A percentile compares a stretch with the other conserved stretches of the same genome.
Conservation (phyloP, 2,797 vertebrate species). For the Notolabrus celidotus region DNA sequence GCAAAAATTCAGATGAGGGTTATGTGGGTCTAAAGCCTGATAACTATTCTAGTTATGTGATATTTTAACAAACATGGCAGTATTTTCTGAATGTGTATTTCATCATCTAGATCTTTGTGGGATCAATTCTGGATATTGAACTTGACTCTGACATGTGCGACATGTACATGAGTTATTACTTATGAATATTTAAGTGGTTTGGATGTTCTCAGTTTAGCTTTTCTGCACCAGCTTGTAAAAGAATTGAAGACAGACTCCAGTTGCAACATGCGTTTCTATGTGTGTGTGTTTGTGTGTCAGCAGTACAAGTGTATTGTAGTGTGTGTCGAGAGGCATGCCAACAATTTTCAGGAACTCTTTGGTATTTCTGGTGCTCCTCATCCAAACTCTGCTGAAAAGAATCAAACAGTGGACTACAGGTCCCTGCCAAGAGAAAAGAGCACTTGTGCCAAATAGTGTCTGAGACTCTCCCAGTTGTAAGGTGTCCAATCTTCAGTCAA, state of each 20-base stretch:
- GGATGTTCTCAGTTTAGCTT: conserved; percentile 42
- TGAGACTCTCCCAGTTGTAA: conserved; percentile 67
- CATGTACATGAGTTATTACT: conserved; percentile 53
- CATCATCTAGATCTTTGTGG: conserved; percentile 33
- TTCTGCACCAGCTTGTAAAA: conserved; percentile 57
- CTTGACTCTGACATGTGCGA: conserved; percentile 46
- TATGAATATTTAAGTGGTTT: conserved; percentile 49
- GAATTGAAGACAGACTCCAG: conserved; percentile 69
- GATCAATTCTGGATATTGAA: conserved; percentile 44
- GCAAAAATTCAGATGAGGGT: conserved; percentile 29
- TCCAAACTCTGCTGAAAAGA: conserved; percentile 74
- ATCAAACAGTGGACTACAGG: conserved; percentile 68
- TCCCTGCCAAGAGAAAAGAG: conserved; percentile 69
- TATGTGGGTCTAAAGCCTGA: conserved; percentile 43
- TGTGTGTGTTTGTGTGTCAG: conserved; percentile 41
- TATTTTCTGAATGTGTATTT: conserved; percentile 31
- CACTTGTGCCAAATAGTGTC: conserved; percentile 73
- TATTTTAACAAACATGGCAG: conserved; percentile 6
- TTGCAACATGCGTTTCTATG: conserved; percentile 20
- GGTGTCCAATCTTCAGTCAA: conserved; percentile 78
- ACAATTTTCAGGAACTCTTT: conserved; percentile 75
- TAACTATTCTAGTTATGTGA: conserved; percentile 49
- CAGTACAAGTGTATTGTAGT: conserved; percentile 55
- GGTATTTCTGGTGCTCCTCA: conserved; percentile 73
- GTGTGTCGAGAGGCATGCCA: conserved; percentile 68